phyloP scores from a whole-genome alignment of 1,140 invertebrate genomes.

The Bombus haemorrhoidalis region DNA sequence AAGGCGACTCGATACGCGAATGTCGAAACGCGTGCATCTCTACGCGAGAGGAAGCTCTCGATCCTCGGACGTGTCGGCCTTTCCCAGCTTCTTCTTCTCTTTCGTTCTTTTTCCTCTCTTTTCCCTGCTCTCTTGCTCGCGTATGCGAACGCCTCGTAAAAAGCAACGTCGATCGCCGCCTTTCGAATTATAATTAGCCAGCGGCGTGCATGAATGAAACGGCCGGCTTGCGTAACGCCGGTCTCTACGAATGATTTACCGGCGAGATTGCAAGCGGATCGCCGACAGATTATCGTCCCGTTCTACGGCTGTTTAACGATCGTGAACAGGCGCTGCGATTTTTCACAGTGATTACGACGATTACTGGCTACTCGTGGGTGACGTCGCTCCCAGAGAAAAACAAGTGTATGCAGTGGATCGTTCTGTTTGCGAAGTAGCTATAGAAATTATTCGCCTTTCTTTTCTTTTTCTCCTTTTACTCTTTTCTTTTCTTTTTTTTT shows the following conservation, averaged over 20 bases:
- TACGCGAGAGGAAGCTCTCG: constrained; percentile 6
- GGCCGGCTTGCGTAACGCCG: constrained; percentile 44
- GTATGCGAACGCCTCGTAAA: constrained; percentile 1
- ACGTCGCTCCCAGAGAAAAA: too few species aligned
- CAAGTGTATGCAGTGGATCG: too few species aligned
- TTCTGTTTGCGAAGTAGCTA: too few species aligned
- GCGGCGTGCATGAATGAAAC: constrained; percentile 60
- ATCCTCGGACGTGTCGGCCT: background rate
- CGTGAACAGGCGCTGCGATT: background rate
- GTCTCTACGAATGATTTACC: constrained; percentile 49
- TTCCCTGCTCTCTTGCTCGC: background rate
- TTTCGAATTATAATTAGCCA: constrained; percentile 64
- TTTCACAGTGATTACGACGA: constrained; percentile 6
- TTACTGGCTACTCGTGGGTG: too few species aligned
- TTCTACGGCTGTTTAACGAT: background rate
- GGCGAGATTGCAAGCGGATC: constrained; percentile 44
- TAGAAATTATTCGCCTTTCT: too few species aligned
- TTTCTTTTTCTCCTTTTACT: too few species aligned
- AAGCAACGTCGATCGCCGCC: constrained; percentile 47
- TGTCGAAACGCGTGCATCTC: constrained; percentile 34
- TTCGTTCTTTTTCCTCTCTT: background rate
- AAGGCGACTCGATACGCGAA: background rate
- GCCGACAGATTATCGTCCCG: constrained; percentile 39
- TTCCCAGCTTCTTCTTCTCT: constrained; percentile 3
- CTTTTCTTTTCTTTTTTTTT: too few species aligned